Percentiles rank a stretch among this genome's conserved stretches.
Conservation (phyloP, 1,140 invertebrate species). For the Lepidotrigona ventralis region DNA sequence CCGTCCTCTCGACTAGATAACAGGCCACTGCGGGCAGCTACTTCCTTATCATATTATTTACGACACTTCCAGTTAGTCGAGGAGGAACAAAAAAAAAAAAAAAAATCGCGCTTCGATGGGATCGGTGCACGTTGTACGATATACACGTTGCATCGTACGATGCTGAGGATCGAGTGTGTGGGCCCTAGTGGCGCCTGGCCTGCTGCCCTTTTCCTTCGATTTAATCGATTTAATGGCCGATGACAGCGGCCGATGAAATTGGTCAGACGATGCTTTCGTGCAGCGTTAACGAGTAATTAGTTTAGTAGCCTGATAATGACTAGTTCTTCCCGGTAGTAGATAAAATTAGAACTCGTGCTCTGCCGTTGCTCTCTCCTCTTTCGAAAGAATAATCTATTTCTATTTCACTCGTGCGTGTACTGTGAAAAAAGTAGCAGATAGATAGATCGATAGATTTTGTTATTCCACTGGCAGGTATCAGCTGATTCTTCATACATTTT, state of each 20-base stretch:
- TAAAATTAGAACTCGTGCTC: slow-evolving; percentile 14
- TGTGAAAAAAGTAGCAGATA: too few species aligned
- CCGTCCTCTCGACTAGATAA: slow-evolving; percentile 40
- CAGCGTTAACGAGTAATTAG: slow-evolving; percentile 40
- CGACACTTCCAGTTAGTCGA: slow-evolving; percentile 34
- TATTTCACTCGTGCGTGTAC: background rate
- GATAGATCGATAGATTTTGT: too few species aligned
- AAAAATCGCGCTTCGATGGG: background rate
- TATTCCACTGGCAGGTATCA: background rate
- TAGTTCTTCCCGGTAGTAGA: background rate
- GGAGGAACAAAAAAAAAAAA: background rate
- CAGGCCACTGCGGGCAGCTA: slow-evolving; percentile 44
- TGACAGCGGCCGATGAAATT: slow-evolving; percentile 12
- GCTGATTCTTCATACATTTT: background rate
- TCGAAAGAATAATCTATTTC: background rate
- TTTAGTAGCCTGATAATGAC: slow-evolving; percentile 16
- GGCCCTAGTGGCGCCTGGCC: background rate
- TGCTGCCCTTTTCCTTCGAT: background rate
- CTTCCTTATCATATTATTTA: slow-evolving; percentile 67
- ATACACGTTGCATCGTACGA: background rate
- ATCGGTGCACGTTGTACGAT: background rate
- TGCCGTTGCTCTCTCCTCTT: too few species aligned
- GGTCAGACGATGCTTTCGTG: background rate
- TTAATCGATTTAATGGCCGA: slow-evolving; percentile 43
- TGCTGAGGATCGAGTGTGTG: background rate